phyloP scores from a whole-genome alignment of 2,888 invertebrate species.

The Acleris cristana region DNA sequence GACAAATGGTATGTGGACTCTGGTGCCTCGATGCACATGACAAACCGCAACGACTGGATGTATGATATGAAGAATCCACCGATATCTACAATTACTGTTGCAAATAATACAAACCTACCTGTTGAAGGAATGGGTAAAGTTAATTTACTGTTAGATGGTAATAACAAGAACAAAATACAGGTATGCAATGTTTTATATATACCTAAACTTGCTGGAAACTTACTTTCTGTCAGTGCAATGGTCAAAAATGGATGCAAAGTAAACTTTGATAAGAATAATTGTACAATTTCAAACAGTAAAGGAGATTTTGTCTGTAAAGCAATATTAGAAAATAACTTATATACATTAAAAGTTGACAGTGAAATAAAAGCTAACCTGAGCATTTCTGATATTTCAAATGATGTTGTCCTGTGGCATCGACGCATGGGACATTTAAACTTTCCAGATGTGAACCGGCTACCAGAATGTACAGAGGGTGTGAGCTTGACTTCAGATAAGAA shows the following conservation, averaged over 20 bases:
- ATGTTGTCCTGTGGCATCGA: no score
- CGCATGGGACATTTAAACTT: conserved; percentile 5
- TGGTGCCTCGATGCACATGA: conserved; percentile 5
- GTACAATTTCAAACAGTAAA: conserved; percentile 8
- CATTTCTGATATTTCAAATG: no score
- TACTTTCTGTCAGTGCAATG: conserved; percentile 30
- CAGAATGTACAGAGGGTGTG: background rate
- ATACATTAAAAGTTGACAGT: background rate
- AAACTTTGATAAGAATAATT: conserved; percentile 14
- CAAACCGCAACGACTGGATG: background rate
- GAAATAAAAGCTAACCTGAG: no score
- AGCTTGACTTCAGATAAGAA: background rate
- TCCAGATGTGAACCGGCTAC: background rate
- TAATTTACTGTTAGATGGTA: background rate
- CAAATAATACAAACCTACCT: background rate
- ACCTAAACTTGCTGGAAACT: background rate
- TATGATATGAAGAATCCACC: background rate
- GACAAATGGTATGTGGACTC: background rate
- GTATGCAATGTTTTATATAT: conserved; percentile 8
- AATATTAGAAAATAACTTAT: conserved; percentile 5
- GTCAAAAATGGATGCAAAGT: conserved; percentile 33
- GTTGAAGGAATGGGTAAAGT: conserved; percentile 3
- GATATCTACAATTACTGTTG: background rate
- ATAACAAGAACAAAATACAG: background rate
- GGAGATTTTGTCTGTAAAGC: background rate